Evolutionary conservation across 64 coral and sea anemone genomes (phyloP).

Genomic region (Platygyra sinensis): DNA sequence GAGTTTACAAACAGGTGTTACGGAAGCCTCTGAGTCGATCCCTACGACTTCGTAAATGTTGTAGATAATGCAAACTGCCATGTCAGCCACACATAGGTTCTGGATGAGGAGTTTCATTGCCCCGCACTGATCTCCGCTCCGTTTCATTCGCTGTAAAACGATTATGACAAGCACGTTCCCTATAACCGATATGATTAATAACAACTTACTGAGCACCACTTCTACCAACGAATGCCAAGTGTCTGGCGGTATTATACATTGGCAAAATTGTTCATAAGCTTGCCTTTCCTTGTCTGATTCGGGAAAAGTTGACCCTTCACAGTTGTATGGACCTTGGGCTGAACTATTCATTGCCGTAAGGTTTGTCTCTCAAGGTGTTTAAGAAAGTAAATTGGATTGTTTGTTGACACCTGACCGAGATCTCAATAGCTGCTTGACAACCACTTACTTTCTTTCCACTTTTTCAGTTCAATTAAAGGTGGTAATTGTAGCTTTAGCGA

Average conservation of each 20-base stretch:
- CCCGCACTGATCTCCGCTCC: constrained; percentile 43
- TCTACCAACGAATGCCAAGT: constrained; percentile 60
- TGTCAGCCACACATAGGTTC: constrained; percentile 82
- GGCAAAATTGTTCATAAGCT: constrained; percentile 51
- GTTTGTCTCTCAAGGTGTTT: background rate
- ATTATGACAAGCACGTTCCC: constrained; percentile 79
- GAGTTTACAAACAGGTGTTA: constrained; percentile 61
- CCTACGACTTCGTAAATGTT: constrained; percentile 79
- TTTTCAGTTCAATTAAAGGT: background rate
- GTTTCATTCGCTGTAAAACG: constrained; percentile 73
- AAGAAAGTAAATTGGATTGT: background rate
- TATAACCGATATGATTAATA: constrained; percentile 68
- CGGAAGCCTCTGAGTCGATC: constrained; percentile 53
- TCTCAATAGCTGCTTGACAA: background rate
- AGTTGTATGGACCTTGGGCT: background rate
- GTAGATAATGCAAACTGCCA: constrained; percentile 80
- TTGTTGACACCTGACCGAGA: background rate
- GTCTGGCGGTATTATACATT: constrained; percentile 55
- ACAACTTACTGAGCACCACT: constrained; percentile 70
- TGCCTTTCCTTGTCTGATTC: constrained; percentile 28
- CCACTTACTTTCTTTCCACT: background rate
- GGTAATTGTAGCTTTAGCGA: background rate
- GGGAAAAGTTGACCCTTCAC: constrained; percentile 40
- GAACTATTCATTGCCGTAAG: background rate
- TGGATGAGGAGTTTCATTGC: constrained; percentile 80